Conservation (phyloP, 2,113 vertebrate species). For the Columba janthina region DNA sequence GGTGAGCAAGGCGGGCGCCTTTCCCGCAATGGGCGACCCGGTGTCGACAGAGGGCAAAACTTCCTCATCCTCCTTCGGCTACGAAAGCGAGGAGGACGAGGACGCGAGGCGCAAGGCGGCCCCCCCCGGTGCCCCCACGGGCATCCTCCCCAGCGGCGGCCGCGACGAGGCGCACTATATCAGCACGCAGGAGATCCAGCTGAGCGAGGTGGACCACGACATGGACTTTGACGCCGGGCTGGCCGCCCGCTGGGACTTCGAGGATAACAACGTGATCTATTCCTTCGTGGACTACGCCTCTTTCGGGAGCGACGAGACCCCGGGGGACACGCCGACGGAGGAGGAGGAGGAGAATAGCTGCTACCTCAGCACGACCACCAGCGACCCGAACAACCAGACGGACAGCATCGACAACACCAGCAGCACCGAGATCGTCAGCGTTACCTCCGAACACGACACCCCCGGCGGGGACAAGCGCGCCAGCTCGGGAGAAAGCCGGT, state of each 20-base stretch:
- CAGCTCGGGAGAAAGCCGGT: slow-evolving; percentile 76
- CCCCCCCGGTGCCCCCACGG: neutral
- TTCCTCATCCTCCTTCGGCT: slow-evolving; percentile 71
- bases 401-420: slow-evolving; percentile 70
- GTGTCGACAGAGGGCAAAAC: slow-evolving; percentile 34
- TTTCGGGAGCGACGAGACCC: slow-evolving; percentile 81
- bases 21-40: slow-evolving; percentile 11
- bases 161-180: slow-evolving; percentile 89
- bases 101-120: slow-evolving; percentile 17
- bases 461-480: slow-evolving; percentile 69
- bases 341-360: slow-evolving; percentile 76
- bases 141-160: neutral
- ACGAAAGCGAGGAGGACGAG: slow-evolving; percentile 65
- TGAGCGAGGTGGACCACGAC: slow-evolving; percentile 91
- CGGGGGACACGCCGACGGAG: slow-evolving; percentile 70
- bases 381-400: slow-evolving; percentile 69
- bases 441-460: slow-evolving; percentile 78
- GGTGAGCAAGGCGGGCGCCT: neutral
- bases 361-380: slow-evolving; percentile 78
- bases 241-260: slow-evolving; percentile 85
- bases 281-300: slow-evolving; percentile 90
- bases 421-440: slow-evolving; percentile 79
- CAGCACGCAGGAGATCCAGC: slow-evolving; percentile 93
- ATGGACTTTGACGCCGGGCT: slow-evolving; percentile 81
- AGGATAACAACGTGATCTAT: slow-evolving; percentile 87